Base-by-base conservation (phyloP, 2,888 invertebrate genomes). In the Perizoma flavofasciatum region DNA sequence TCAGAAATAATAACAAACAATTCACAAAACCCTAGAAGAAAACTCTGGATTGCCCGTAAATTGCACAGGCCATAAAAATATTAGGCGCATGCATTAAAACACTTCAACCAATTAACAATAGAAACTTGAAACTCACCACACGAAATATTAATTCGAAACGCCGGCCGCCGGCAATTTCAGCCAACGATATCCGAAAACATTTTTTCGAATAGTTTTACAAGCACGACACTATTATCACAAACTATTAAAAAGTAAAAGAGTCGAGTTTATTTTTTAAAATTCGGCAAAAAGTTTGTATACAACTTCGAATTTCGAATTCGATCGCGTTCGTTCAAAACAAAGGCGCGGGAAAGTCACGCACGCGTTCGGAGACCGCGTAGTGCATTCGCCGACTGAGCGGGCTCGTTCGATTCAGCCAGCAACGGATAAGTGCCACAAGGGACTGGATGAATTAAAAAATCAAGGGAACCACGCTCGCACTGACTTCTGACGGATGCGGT, bases 321-420 rank as follows among this genome's bases (percentile, higher is more conserved):
- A 78, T 78, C 79, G 82, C 73, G 72, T 70, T 75, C 74, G 81
- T 62, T 50, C 58, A 68, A 65, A 75, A 71, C 64, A 74, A 73
- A 68, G 63, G 60, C 73, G 80, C 79, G 78, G 75, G 72, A 71
- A 71, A 55, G 35, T 56, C 32, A 67, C 67, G 61, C 65, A 61
- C 65, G 72, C 85, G 85, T 83, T 74, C 75, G 67, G 51, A 45
- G 55, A 64, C 70, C 78, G 70, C 78, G 81, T 73, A 61, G 72
- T 79, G 73, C 81, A 78, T 71, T 74, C 69, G 74, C 63, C 67
- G 74, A 86, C 85, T 86, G 80, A 73, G 59, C 53, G 41, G 41
- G 10, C 56, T 55, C 71, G 52, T 52, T 49, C 55, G 54, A 55
- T 50, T 55, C 61, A 51, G 55, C 58, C 44, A 57, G 64, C 57